A percentile compares a stretch with the other conserved stretches of the same genome.
Conservation (phyloP, 2,113 vertebrate genomes). For the Actinemys pallida region DNA sequence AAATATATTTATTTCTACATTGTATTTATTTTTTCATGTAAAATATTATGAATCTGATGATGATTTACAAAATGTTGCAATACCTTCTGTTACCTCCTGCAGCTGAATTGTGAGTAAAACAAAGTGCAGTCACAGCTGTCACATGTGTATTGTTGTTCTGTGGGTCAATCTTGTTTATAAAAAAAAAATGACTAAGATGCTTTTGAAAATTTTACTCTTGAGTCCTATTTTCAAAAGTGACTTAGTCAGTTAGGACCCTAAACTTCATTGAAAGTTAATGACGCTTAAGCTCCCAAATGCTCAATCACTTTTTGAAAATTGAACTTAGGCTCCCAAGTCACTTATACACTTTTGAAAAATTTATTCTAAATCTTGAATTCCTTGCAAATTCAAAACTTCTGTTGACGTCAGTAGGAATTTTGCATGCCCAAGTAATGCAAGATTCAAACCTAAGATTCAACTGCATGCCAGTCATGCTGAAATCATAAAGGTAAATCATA, state of each 20-base stretch:
- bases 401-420: neutral
- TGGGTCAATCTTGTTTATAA: neutral
- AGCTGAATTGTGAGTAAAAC: neutral
- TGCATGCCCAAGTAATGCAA: neutral
- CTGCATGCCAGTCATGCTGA: neutral
- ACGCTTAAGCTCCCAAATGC: neutral
- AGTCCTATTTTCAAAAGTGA: neutral
- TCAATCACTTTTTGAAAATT: neutral
- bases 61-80: constrained; percentile 36
- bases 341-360: neutral
- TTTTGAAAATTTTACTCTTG: neutral
- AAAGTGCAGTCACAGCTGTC: neutral
- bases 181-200: neutral
- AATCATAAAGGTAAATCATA: neutral
- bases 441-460: neutral
- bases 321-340: neutral
- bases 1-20: constrained; percentile 81
- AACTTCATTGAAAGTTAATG: neutral
- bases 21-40: constrained; percentile 80
- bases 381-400: neutral
- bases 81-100: constrained; percentile 41
- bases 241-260: neutral
- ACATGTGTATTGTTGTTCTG: neutral
- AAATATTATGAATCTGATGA: neutral
- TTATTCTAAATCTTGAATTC: neutral